Evolutionary conservation across 2,888 invertebrate genomes (phyloP), one percentile per base, ranked within the genome.

Genomic region (Andrena praecox): DNA sequence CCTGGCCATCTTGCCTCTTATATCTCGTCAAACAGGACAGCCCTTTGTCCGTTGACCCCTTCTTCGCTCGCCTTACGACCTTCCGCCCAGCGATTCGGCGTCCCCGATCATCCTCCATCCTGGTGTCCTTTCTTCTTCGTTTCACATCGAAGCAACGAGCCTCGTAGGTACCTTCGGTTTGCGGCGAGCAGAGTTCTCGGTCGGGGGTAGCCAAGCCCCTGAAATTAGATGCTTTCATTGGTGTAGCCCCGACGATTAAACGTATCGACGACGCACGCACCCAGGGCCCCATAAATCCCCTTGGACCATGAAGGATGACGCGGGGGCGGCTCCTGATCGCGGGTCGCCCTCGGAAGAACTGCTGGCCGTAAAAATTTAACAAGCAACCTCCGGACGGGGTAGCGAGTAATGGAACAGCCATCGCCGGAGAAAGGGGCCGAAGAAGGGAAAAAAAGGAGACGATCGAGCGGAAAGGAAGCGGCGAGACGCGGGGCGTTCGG

Each of bases 281-380:
- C 59, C 29, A 66, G 27, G 50, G 62, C 76, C 27, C 24, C 74
- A 80, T 79, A 81, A 85, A 84, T 85, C 77, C 64, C 70, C 64
- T 62, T 42, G 70, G 60, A 80, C 48, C 75, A 71, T 59, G 70
- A 72, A 77, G 71, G 52, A 80, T 78, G 78, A 60, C 73, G 74
- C 73, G 59, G 3, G 24, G 10, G 12, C 6, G 56, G 31, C 27
- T n/a, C 24, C 52, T 29, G 54, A 24, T 24, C 27, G 66, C 24
- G 77, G 31, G 52, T 74, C 62, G 79, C 50, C 64, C 80, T 69
- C 68, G 60, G 33, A 63, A 77, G 79, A 87, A 85, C 83, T 87
- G 76, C 74, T 87, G 87, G 84, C 88, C 84, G 91, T 90, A 89
- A 90, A 90, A 91, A 90, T 91, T 91, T 91, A 91, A 91, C 90